These are phyloP conservation scores for Bibio marci DNA, from an alignment of 2,888 invertebrate genomes.

Conservation along the genomic window DNA sequence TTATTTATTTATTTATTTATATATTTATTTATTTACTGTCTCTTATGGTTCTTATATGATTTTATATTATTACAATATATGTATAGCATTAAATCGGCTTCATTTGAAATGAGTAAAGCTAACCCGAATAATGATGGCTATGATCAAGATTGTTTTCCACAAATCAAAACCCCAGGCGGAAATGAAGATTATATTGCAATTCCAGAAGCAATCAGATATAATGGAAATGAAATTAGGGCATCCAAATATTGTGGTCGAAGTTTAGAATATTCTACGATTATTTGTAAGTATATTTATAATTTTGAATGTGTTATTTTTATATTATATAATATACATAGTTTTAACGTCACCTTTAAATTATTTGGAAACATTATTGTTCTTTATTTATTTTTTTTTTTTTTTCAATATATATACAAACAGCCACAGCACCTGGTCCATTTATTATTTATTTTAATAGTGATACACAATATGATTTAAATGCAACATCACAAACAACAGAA, in stretches of 20 bases:
- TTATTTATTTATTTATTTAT: no score
- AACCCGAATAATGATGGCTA: constrained; percentile 19
- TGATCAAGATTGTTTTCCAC: constrained; percentile 36
- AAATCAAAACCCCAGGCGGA: constrained; percentile 30
- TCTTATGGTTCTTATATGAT: no score
- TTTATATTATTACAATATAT: no score
- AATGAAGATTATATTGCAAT: constrained; percentile 37
- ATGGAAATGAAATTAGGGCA: constrained; percentile 21
- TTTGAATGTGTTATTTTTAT: constrained; percentile 8
- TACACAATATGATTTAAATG: constrained; percentile 20
- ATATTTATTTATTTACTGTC: no score
- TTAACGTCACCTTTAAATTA: background rate
- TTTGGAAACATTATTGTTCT: constrained; percentile 5
- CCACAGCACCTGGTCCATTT: constrained; percentile 39
- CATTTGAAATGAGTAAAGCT: constrained; percentile 1
- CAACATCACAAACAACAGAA: constrained; percentile 11
- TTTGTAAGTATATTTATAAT: constrained; percentile 7
- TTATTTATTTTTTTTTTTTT: constrained; percentile 10
- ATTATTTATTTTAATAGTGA: constrained; percentile 40
- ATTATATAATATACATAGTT: constrained; percentile 9
- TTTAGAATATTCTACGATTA: constrained; percentile 13
- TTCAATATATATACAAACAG: constrained; percentile 18
- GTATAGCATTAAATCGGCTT: no score
- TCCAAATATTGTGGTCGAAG: constrained; percentile 23
- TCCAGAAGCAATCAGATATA: constrained; percentile 32